Conservation (phyloP, 2,797 vertebrate genomes). For the Ctenochaetus hawaiiensis region DNA sequence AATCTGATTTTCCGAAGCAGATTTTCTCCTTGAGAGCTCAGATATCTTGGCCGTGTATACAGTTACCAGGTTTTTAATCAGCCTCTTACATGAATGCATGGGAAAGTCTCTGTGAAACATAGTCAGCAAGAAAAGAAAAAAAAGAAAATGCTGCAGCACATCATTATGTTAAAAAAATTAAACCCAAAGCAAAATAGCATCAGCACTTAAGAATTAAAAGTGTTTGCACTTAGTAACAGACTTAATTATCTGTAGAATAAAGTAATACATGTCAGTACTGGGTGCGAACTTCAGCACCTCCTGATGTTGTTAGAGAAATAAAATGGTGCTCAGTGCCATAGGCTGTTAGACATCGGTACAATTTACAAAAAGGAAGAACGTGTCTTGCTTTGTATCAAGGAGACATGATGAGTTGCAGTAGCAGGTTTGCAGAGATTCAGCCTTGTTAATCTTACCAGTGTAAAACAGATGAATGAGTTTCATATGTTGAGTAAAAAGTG, state of each 20-base stretch:
- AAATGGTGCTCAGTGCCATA: background rate
- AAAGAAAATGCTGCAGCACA: background rate
- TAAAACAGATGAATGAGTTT: background rate
- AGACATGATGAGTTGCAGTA: background rate
- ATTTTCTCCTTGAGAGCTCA: background rate
- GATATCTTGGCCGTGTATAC: no score
- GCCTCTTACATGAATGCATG: background rate
- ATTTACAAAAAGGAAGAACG: background rate
- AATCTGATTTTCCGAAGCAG: background rate
- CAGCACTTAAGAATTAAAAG: background rate
- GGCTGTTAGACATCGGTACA: background rate
- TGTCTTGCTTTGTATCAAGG: background rate
- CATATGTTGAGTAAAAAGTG: background rate
- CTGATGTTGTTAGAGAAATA: background rate
- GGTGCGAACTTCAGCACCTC: background rate
- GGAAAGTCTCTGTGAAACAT: background rate
- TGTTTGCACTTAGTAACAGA: background rate
- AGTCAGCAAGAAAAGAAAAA: background rate
- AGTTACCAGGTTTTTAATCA: background rate
- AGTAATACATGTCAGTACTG: background rate
- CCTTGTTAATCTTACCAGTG: background rate
- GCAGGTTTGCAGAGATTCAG: constrained; percentile 1
- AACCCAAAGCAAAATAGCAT: background rate
- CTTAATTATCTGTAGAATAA: background rate
- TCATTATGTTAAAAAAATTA: background rate